Percentiles rank a stretch among this genome's conserved stretches.
These are phyloP conservation scores for Laothoe populi DNA, from an alignment of 2,888 invertebrate genomes.

Conservation along the genomic window DNA sequence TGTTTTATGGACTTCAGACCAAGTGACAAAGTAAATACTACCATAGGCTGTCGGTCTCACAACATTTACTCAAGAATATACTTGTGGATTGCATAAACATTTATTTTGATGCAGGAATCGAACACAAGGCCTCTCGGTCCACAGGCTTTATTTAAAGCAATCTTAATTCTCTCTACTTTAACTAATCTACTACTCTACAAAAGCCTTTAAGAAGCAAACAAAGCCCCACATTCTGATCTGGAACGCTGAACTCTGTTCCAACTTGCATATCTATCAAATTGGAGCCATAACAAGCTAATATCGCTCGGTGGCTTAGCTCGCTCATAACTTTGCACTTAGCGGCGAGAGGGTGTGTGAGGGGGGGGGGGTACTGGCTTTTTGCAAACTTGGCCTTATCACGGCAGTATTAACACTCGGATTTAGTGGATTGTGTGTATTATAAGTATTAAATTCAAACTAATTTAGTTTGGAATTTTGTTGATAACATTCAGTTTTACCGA, in stretches of 20 bases:
- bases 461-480: not conserved
- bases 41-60: no score
- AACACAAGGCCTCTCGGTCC: no score
- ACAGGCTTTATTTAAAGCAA: no score
- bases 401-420: not conserved
- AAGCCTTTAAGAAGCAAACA: slow-evolving; percentile 3
- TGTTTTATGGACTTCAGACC: no score
- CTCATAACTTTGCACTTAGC: slow-evolving; percentile 49
- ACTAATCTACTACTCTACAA: not conserved
- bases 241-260: slow-evolving; percentile 5
- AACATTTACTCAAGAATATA: no score
- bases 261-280: slow-evolving; percentile 22
- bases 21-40: no score
- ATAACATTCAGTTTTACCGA: no score
- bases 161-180: no score
- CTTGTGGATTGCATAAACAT: no score
- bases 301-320: slow-evolving; percentile 34
- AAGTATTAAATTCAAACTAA: not conserved
- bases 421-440: not conserved
- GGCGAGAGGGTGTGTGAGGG: not conserved
- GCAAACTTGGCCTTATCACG: slow-evolving; percentile 4
- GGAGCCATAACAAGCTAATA: slow-evolving; percentile 12
- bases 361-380: not conserved
- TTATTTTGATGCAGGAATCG: no score
- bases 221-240: not conserved